phyloP scores from a whole-genome alignment of 2,888 invertebrate genomes.

The Leptopilina drosophilae region DNA sequence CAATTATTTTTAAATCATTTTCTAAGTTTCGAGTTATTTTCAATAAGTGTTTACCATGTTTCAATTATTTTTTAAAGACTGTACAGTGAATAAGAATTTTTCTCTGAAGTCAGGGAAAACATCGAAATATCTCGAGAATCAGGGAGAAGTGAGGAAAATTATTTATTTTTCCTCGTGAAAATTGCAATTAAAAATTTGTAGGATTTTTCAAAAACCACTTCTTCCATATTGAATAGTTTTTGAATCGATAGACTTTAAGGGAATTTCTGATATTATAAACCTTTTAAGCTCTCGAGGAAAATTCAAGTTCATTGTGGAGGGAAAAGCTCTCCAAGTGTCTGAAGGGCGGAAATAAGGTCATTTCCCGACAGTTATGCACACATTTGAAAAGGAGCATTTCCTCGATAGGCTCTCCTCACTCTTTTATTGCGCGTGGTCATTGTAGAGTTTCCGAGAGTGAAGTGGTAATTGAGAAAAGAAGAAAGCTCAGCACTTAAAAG shows the following conservation, averaged over 20 bases:
- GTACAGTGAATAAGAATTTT: no score
- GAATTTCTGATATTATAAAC: background rate
- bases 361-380: conserved; percentile 32
- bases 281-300: conserved; percentile 31
- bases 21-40: no score
- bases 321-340: background rate
- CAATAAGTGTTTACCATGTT: no score
- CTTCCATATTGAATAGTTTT: no score
- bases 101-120: no score
- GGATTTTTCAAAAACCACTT: no score
- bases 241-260: background rate
- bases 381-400: conserved; percentile 32
- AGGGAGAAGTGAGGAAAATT: no score
- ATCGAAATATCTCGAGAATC: no score
- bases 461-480: conserved; percentile 23
- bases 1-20: no score
- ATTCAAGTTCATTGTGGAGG: conserved; percentile 11
- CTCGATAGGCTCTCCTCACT: conserved; percentile 10
- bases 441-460: conserved; percentile 1
- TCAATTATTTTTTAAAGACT: no score
- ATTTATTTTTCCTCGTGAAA: no score
- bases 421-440: conserved; percentile 28
- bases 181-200: no score
- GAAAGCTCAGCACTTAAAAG: conserved; percentile 19
- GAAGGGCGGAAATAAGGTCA: conserved; percentile 1